Conservation (phyloP, 2,888 invertebrate species). For the Anodontia alba region DNA sequence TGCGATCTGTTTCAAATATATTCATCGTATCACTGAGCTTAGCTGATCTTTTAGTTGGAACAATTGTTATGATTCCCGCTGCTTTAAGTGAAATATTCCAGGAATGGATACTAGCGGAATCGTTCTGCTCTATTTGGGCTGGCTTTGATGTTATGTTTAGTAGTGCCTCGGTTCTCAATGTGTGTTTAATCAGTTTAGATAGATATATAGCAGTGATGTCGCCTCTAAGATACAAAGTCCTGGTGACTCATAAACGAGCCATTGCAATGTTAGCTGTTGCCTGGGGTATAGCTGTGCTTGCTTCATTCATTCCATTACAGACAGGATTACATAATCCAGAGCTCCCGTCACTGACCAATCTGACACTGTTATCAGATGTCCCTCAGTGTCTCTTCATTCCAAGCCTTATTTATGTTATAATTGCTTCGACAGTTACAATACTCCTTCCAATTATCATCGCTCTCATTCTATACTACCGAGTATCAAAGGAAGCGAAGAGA, state of each 20-base stretch:
- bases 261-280: constrained; percentile 62
- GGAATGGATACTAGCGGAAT: constrained; percentile 69
- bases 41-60: constrained; percentile 76
- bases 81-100: constrained; percentile 73
- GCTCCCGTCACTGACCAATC: constrained; percentile 70
- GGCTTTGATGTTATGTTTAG: constrained; percentile 79
- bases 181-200: constrained; percentile 77
- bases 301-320: constrained; percentile 77
- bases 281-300: constrained; percentile 74
- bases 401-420: constrained; percentile 71
- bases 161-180: constrained; percentile 77
- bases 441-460: constrained; percentile 77
- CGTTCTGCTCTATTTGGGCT: constrained; percentile 77
- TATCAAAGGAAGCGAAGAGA: constrained; percentile 77
- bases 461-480: constrained; percentile 74
- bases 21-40: constrained; percentile 77
- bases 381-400: constrained; percentile 76
- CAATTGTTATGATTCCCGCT: constrained; percentile 78
- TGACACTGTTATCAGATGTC: constrained; percentile 67
- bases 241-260: constrained; percentile 72
- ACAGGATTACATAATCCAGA: constrained; percentile 76
- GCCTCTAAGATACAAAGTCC: constrained; percentile 74
- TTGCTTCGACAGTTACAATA: constrained; percentile 74
- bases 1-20: constrained; percentile 75
- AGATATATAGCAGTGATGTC: constrained; percentile 77